Evolutionary conservation across 2,797 vertebrate genomes (phyloP).

Genomic region (Rhynchotus rufescens): DNA sequence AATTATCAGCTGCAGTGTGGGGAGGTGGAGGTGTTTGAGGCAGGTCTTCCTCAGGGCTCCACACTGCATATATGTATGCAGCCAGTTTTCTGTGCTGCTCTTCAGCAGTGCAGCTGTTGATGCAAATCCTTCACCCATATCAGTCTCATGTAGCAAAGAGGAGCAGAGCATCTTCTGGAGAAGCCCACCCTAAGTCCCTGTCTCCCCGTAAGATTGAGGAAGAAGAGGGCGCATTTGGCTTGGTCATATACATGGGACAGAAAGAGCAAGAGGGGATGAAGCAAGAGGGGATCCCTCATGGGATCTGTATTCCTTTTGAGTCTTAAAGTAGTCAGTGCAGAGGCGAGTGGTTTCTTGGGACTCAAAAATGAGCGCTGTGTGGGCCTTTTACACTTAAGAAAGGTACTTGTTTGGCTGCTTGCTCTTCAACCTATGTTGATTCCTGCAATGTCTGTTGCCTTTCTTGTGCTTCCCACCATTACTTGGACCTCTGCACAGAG

Average conservation of each 20-base stretch:
- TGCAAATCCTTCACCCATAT: constrained; percentile 37
- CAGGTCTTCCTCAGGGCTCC: constrained; percentile 30
- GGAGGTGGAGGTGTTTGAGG: neutral
- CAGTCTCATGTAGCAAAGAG: neutral
- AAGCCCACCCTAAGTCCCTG: neutral
- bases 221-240: neutral
- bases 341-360: neutral
- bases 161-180: constrained; percentile 12
- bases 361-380: neutral
- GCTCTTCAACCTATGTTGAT: neutral
- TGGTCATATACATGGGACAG: neutral
- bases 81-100: constrained; percentile 16
- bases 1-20: neutral
- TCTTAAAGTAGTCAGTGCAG: neutral
- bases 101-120: constrained; percentile 44
- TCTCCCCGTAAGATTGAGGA: neutral
- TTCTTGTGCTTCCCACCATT: neutral
- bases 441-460: neutral
- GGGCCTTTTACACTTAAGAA: neutral
- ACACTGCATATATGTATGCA: constrained; percentile 56
- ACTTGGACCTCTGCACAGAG: neutral
- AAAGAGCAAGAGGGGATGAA: neutral
- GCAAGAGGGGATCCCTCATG: neutral
- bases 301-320: neutral
- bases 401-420: neutral